Base-by-base conservation (phyloP, 2,888 invertebrate genomes). In the Cheilosia vulpina region DNA sequence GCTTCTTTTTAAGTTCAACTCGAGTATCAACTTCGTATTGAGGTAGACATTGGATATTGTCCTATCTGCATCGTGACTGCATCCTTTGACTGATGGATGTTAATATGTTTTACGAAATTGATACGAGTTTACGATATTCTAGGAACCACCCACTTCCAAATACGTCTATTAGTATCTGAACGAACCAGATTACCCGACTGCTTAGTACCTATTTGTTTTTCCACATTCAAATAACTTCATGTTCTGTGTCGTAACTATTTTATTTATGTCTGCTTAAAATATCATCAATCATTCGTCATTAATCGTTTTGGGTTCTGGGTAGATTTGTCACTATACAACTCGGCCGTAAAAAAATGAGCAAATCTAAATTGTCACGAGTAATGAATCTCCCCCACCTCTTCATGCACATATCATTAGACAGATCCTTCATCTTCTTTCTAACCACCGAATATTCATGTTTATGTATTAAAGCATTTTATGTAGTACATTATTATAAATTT, bases 291-390 rank as follows among this genome's bases (percentile, higher is more conserved):
- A 77, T 66, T 43, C n/a, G 11, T 52, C 62, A 83, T 52, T 45
- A 34, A 21, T n/a, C 24, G 11, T 57, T 66, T 24, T 38, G 7
- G 53, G 71, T 84, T 65, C 55, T 50, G 75, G 71, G 75, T 69
- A 63, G 79, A 84, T 78, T 78, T 83, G 73, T 78, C 72, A 83
- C 72, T 78, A 0, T 24, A 31, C 1, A 19, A 9, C 11, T 66
- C 47, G 77, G 47, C 50, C 19, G 34, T 21, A 19, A 1, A 43
- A 17, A 41, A 24, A 43, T 27, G 6, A 19, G 19, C 9, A 21
- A 55, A 27, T 31, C 19, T 34, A 73, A 78, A 55, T 47, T 79
- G 27, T 78, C 13, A 21, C n/a, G 47, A 53, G 79, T 79, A 53
- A 79, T 53, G 21, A 75, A 79, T 79, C 79, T 65, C 55, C 68